Percentiles rank a stretch among this genome's conserved stretches.
Conservation (phyloP, 2,113 vertebrate genomes). For the Zosterops borbonicus region DNA sequence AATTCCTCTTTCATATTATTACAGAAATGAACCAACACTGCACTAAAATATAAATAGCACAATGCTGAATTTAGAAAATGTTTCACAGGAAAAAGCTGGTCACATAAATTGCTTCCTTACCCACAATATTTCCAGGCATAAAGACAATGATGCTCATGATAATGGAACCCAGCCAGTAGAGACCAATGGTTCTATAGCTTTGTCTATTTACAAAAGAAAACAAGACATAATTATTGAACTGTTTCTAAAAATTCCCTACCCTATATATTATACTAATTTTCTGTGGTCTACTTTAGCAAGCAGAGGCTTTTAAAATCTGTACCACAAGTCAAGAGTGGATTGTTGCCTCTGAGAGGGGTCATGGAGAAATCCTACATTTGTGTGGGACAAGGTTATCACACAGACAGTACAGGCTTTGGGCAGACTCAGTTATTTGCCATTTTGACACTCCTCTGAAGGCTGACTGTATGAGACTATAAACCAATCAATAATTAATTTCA, state of each 20-base stretch:
- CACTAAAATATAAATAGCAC: not conserved
- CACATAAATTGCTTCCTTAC: conserved; percentile 74
- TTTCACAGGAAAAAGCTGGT: not conserved
- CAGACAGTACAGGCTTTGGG: not conserved
- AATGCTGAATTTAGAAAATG: not conserved
- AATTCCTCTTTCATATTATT: not conserved
- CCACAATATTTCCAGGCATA: conserved; percentile 91
- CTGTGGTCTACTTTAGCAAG: not conserved
- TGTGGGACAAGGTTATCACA: not conserved
- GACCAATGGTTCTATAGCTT: conserved; percentile 87
- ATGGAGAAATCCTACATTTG: not conserved
- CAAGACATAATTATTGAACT: not conserved
- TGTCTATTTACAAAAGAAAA: conserved; percentile 77
- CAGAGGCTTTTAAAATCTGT: not conserved
- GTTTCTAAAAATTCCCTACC: not conserved
- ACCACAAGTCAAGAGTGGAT: not conserved
- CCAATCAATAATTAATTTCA: not conserved
- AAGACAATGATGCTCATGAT: conserved; percentile 89
- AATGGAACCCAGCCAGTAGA: conserved; percentile 94
- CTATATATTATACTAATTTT: not conserved
- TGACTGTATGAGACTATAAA: not conserved
- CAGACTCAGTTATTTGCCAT: not conserved
- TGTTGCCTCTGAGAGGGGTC: not conserved
- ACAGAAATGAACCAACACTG: not conserved
- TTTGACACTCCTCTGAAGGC: not conserved